Evolutionary conservation across 2,888 invertebrate species (phyloP).

Genomic region (Plagodis pulveraria): DNA sequence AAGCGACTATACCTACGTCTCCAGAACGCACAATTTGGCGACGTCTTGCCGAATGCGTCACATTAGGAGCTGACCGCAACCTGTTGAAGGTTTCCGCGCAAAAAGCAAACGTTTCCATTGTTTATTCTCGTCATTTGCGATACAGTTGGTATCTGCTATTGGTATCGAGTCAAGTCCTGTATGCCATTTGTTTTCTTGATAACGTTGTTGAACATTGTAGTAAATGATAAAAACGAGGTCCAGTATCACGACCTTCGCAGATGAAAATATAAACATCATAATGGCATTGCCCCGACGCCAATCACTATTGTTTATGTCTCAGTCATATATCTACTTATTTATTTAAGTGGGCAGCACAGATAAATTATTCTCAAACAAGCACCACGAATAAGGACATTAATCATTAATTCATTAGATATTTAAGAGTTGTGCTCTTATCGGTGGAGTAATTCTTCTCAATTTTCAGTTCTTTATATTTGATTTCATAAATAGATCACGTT

Average conservation of each 20-base stretch:
- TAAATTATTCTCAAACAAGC: too few species aligned
- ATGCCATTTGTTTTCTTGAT: slow-evolving; percentile 51
- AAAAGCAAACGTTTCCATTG: slow-evolving; percentile 44
- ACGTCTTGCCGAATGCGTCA: slow-evolving; percentile 31
- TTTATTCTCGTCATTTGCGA: slow-evolving; percentile 37
- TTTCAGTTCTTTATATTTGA: too few species aligned
- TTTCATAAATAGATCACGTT: too few species aligned
- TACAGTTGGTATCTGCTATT: slow-evolving; percentile 1
- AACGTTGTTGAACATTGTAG: slow-evolving; percentile 53
- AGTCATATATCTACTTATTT: neutral
- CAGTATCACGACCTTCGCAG: slow-evolving; percentile 55
- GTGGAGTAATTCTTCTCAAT: too few species aligned
- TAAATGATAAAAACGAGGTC: slow-evolving; percentile 49
- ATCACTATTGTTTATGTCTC: slow-evolving; percentile 23
- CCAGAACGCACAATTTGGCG: slow-evolving; percentile 22
- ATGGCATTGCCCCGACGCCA: slow-evolving; percentile 31
- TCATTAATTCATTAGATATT: too few species aligned
- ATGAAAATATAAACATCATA: slow-evolving; percentile 48
- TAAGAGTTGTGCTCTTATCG: too few species aligned
- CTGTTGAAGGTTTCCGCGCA: slow-evolving; percentile 52
- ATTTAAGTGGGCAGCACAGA: too few species aligned
- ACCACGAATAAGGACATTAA: too few species aligned
- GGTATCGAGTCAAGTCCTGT: slow-evolving; percentile 26
- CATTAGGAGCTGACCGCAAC: slow-evolving; percentile 38
- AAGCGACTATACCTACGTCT: slow-evolving; percentile 4